These are phyloP conservation scores for Apodemia zela DNA, from an alignment of 2,888 invertebrate species.

Conservation along the genomic window DNA sequence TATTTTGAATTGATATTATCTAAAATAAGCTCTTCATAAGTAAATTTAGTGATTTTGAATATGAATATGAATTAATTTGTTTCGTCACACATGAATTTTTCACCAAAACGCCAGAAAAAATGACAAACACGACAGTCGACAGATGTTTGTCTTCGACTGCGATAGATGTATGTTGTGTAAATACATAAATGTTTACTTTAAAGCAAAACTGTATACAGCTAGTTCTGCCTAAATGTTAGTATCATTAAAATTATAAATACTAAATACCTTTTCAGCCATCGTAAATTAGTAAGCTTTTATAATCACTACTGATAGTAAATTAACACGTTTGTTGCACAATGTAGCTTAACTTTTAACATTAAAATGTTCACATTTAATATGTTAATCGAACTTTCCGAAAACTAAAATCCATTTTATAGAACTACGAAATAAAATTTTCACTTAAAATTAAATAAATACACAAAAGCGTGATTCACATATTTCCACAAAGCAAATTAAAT, in stretches of 20 bases:
- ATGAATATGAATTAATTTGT: background rate
- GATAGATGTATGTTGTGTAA: background rate
- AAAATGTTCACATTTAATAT: background rate
- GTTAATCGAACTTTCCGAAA: background rate
- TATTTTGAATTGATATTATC: background rate
- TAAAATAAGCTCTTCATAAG: background rate
- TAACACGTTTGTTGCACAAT: background rate
- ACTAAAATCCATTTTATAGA: slow-evolving; percentile 1
- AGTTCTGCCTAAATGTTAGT: background rate
- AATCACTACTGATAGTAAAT: background rate
- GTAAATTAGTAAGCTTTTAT: background rate
- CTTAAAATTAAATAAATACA: slow-evolving; percentile 16
- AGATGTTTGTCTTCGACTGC: background rate
- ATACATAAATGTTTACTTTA: background rate
- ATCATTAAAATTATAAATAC: background rate
- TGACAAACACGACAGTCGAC: background rate
- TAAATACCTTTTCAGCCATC: slow-evolving; percentile 4
- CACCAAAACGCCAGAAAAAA: slow-evolving; percentile 7
- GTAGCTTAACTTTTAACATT: background rate
- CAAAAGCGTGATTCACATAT: slow-evolving; percentile 15
- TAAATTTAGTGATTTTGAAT: background rate
- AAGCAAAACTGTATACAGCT: background rate
- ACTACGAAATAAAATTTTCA: slow-evolving; percentile 10
- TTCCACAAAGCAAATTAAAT: slow-evolving; percentile 24
- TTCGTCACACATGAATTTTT: background rate